Base-by-base conservation (phyloP, 1,140 invertebrate species). In the Solenopsis invicta region DNA sequence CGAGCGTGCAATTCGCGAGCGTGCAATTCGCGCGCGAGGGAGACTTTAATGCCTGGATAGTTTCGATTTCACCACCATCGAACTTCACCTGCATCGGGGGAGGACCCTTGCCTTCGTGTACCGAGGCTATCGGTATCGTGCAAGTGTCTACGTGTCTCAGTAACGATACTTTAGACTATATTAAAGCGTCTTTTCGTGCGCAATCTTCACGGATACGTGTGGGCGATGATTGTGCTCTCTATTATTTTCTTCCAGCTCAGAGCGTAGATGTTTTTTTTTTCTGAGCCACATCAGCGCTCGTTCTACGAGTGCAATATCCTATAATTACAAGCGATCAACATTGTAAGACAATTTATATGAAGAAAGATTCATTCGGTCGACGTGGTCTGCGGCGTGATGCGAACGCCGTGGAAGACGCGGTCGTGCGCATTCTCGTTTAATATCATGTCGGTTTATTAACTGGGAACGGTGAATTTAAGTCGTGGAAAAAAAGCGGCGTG, bases 391-490 rank as follows among this genome's bases (percentile, higher is more conserved):
- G 52, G 41, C 41, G 41, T 41, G 41, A 8, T 13, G 76, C 61
- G 61, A 41, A 24, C 45, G 45, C 6, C 50, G n/a, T 16, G 12
- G 18, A 50, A 56, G 64, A 54, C 48, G 64, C 77, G 29, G 67
- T 50, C 8, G 45, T 9, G 80, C 62, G 69, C 80, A 21, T 74
- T 74, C 29, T 75, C 80, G 69, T 24, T 75, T 84, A 84, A 62
- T 84, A 50, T 29, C 69, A 59, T 16, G 45, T 74, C 80, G 54
- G 80, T 56, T 74, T 84, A 84, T 84, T 84, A 84, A 61, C 24
- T 54, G 69, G 80, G 41, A 75, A 84, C 56, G 54, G 80, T 37
- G 56, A 75, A 84, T 75, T 74, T 61, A 75, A 84, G 69, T 84
- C 69, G 54, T 62, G 80, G 69, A 84, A 75, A 71, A 77, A 54